A percentile compares a stretch with the other conserved stretches of the same genome.
These are phyloP conservation scores for Temnothorax rugatulus DNA, from an alignment of 2,888 invertebrate genomes.

Conservation along the genomic window DNA sequence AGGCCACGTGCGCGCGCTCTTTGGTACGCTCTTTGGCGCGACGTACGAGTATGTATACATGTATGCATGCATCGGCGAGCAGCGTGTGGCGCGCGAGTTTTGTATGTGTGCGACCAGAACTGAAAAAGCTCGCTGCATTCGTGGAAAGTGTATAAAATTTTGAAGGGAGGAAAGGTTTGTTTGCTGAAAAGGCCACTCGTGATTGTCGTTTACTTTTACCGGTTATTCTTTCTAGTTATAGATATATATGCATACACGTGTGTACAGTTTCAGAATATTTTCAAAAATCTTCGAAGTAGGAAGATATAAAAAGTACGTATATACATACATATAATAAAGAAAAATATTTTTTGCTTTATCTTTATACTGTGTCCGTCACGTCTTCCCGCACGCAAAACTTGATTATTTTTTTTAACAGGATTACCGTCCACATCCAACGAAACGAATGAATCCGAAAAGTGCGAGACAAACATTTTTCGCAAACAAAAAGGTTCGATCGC, in stretches of 20 bases:
- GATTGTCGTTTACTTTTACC: constrained; percentile 23
- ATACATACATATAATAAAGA: background rate
- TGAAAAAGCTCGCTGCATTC: constrained; percentile 10
- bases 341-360: background rate
- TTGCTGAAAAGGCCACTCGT: background rate
- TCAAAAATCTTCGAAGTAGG: background rate
- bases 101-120: constrained; percentile 11
- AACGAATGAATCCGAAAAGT: constrained; percentile 19
- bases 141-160: constrained; percentile 37
- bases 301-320: background rate
- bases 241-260: background rate
- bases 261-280: background rate
- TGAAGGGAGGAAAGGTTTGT: background rate
- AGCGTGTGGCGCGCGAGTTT: constrained; percentile 11
- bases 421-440: background rate
- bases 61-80: constrained; percentile 17
- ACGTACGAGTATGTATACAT: background rate
- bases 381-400: background rate
- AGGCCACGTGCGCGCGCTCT: background rate
- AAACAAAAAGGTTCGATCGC: background rate
- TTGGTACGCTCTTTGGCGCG: background rate
- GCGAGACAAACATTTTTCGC: constrained; percentile 27
- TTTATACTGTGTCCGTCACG: background rate
- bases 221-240: constrained; percentile 2
- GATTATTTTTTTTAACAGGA: background rate